Evolutionary conservation across 2,888 invertebrate species (phyloP).

Genomic region (Tricholauxania praeusta): DNA sequence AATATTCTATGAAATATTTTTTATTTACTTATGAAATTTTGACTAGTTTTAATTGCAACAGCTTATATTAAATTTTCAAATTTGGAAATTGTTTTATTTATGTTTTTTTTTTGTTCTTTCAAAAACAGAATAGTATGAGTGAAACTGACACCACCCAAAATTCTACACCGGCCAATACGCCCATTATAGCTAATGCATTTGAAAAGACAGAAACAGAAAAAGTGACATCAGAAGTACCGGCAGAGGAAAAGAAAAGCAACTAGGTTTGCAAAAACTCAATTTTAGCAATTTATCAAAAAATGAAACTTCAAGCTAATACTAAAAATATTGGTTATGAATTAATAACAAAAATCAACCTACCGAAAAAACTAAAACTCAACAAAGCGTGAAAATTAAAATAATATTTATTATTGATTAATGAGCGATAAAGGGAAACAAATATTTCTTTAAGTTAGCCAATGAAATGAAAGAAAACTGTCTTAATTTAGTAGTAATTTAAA

Average conservation of each 20-base stretch:
- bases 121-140: slow-evolving; percentile 58
- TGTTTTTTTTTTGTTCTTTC: not conserved
- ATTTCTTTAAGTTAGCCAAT: slow-evolving; percentile 18
- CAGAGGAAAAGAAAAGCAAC: slow-evolving; percentile 38
- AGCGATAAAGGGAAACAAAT: not conserved
- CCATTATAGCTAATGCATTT: slow-evolving; percentile 25
- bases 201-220: slow-evolving; percentile 38
- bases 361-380: slow-evolving; percentile 5
- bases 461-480: slow-evolving; percentile 15
- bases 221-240: slow-evolving; percentile 31
- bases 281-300: not conserved
- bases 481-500: slow-evolving; percentile 11
- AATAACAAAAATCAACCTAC: not conserved
- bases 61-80: too few species aligned
- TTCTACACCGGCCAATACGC: slow-evolving; percentile 25
- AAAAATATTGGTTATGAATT: not conserved
- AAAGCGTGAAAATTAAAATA: not conserved
- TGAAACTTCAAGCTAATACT: too few species aligned
- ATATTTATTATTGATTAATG: too few species aligned
- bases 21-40: too few species aligned
- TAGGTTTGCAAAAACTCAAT: slow-evolving; percentile 20
- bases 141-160: slow-evolving; percentile 51
- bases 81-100: not conserved
- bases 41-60: too few species aligned
- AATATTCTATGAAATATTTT: too few species aligned